Evolutionary conservation across 2,797 vertebrate species (phyloP), one percentile per base, ranked within the genome.

Genomic region (Tamandua tetradactyla): DNA sequence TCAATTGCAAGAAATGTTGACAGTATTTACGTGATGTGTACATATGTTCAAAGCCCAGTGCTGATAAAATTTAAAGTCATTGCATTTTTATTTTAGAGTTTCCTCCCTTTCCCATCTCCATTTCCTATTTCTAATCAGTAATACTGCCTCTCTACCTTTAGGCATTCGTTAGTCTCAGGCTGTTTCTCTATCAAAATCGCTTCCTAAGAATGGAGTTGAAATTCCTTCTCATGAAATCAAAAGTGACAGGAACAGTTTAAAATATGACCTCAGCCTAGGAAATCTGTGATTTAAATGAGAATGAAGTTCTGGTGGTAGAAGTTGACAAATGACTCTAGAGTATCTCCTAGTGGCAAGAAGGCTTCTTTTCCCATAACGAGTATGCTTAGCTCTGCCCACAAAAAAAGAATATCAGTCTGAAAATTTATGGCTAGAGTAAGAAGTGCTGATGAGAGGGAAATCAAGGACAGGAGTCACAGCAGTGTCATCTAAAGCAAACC

Each of bases 211-310:
- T 18, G 4, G 66, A 89, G 4, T 57, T 72, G 9, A 76, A 89
- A 74, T 80, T 62, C 20, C 44, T 91, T 47, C n/a, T 76, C 20
- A 42, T 30, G 61, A 64, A 97, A 96, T 15, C 27, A 62, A 91
- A 94, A 74, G 79, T 90, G 44, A 74, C 66, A 89, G 72, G 82
- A 93, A 94, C 15, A 22, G 10, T 88, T 91, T 90, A 86, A 94
- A 91, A 72, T 84, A 62, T 80, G 52, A 81, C 71, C 37, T 61
- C 62, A 68, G 10, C 23, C 35, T 42, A 35, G 5, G 30, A 42
- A 71, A 79, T 89, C 14, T 68, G 32, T 59, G 62, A 76, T 91
- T 75, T 55, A 91, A 87, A 42, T n/a, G 22, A 66, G 40, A 59
- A 47, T 76, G n/a, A 83, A 91, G 6, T 11, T 37, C 12, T 22